Evolutionary conservation across 2,888 invertebrate species (phyloP), one percentile per base, ranked within the genome.

Genomic region (Callinectes sapidus): DNA sequence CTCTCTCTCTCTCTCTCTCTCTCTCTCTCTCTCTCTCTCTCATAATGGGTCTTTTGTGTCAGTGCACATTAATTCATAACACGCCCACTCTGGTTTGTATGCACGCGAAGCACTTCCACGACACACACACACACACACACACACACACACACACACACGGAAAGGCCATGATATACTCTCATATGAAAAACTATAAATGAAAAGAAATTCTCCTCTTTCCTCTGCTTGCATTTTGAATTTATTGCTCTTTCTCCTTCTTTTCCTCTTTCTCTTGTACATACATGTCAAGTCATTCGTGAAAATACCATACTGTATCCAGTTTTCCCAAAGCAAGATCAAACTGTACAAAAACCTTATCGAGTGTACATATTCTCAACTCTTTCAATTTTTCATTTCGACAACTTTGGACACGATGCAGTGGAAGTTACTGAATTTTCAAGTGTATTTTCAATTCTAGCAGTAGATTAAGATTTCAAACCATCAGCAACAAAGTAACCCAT

Each of bases 11-110:
- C 35, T 35, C 35, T 35, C 81, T 81, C 81, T 81, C 81, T 81
- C 81, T 81, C 81, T 81, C 81, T 81, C 81, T 81, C 35, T 81
- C 81, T 35, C 35, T 35, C 81, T 81, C 81, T 81, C 81, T 81
- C 81, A 16, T 35, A 81, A 81, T 81, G 81, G 81, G 2, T 81
- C 81, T 81, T 81, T 81, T 81, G 81, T 81, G 81, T 35, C 16
- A 35, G 81, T 81, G 14, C 13, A 5, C 35, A 81, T 81, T 81
- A 81, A 81, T 32, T 81, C 81, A 81, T 32, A 81, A 81, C 81
- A 81, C 81, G 81, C 14, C 32, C 77, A 16, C 16, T 81, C 35
- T 81, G 81, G 81, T 81, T 81, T 16, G 35, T 81, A 81, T 81
- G 81, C 81, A 13, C 32, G 13, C 35, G 81, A 10, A 35, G 16